phyloP scores from a whole-genome alignment of 2,113 vertebrate species.

The Mastomys natalensis region DNA sequence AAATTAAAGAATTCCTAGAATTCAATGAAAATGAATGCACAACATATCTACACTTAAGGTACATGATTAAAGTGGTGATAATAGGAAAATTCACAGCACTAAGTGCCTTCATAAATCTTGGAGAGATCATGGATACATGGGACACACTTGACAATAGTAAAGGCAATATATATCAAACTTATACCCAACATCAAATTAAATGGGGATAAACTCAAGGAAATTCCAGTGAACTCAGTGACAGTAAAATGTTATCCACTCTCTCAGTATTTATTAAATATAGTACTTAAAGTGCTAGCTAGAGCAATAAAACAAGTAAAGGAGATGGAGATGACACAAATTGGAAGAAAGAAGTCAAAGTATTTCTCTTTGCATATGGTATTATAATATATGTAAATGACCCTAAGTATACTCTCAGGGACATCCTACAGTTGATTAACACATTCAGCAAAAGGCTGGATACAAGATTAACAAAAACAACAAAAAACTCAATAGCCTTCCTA shows the following conservation, averaged over 20 bases:
- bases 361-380: no score
- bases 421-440: not conserved
- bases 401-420: not conserved
- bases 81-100: not conserved
- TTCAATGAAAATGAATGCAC: not conserved
- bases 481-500: not conserved
- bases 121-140: not conserved
- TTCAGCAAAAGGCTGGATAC: not conserved
- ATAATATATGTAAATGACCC: not conserved
- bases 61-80: not conserved
- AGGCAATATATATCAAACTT: no score
- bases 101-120: not conserved
- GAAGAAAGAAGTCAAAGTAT: not conserved
- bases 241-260: not conserved
- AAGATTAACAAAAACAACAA: not conserved
- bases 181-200: no score
- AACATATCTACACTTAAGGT: not conserved
- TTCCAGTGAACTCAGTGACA: not conserved
- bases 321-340: not conserved
- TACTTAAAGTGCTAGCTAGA: not conserved
- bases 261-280: not conserved
- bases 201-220: not conserved
- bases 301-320: not conserved
- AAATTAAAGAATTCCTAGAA: not conserved
- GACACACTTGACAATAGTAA: no score